phyloP scores from a whole-genome alignment of 2,113 vertebrate genomes.

The Notarius quadriscutis region DNA sequence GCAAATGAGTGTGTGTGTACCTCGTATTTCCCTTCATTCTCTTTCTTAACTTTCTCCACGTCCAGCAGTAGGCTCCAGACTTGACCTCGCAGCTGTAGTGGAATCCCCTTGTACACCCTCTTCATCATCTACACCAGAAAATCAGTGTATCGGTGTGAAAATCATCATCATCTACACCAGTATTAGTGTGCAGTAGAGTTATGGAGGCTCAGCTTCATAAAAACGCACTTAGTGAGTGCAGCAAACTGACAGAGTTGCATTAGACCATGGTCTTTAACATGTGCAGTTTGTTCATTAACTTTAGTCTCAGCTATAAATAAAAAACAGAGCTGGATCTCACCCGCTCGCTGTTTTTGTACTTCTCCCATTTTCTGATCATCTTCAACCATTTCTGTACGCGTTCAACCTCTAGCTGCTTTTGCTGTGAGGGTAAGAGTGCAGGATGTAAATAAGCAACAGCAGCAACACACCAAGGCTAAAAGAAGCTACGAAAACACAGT shows the following conservation, averaged over 20 bases:
- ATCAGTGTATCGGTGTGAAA: neutral
- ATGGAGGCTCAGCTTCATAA: neutral
- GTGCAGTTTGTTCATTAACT: neutral
- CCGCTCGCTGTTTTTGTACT: constrained; percentile 89
- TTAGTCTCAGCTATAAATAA: neutral
- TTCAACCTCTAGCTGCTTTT: constrained; percentile 86
- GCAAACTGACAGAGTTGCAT: neutral
- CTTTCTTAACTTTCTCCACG: constrained; percentile 79
- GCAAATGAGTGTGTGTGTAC: constrained; percentile 56
- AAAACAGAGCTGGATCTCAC: constrained; percentile 57
- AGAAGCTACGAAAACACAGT: neutral
- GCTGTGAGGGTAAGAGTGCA: constrained; percentile 65
- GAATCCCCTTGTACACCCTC: constrained; percentile 89
- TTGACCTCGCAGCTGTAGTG: constrained; percentile 86
- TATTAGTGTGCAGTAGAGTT: no score
- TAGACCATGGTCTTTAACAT: no score
- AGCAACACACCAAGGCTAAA: neutral
- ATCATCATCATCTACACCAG: neutral
- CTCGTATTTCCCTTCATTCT: constrained; percentile 86
- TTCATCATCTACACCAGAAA: constrained; percentile 80
- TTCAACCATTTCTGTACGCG: constrained; percentile 90
- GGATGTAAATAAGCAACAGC: neutral
- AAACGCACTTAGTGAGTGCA: neutral
- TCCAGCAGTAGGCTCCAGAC: constrained; percentile 87
- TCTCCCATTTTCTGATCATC: constrained; percentile 90